These are phyloP conservation scores for Chiloscyllium plagiosum DNA, from an alignment of 2,113 vertebrate genomes.

Conservation along the genomic window DNA sequence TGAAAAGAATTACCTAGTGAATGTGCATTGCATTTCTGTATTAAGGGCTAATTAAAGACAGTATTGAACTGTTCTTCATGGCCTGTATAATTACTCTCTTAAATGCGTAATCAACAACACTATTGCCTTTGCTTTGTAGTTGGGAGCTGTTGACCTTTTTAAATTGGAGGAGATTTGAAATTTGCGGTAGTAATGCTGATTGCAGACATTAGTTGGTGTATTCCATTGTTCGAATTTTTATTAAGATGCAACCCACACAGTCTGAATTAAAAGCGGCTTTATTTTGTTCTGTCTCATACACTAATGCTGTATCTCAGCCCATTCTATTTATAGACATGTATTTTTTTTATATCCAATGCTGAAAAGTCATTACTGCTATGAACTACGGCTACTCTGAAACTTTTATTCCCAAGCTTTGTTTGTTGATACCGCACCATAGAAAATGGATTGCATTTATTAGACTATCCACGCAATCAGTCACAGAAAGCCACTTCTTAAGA, in stretches of 20 bases:
- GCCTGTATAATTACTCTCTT: neutral
- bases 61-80: conserved; percentile 20
- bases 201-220: neutral
- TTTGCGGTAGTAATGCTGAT: neutral
- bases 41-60: conserved; percentile 13
- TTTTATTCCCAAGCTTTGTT: neutral
- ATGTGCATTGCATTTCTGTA: neutral
- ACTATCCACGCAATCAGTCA: neutral
- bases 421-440: neutral
- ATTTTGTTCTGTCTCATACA: neutral
- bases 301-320: neutral
- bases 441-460: neutral
- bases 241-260: conserved; percentile 8
- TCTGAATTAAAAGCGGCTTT: neutral
- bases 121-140: conserved; percentile 10
- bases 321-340: neutral
- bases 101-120: conserved; percentile 26
- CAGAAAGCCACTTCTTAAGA: neutral
- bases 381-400: neutral
- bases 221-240: conserved; percentile 19
- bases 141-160: neutral
- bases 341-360: neutral
- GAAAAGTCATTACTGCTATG: neutral
- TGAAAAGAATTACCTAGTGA: neutral
- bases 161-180: conserved; percentile 19